Base-by-base conservation (phyloP, 2,113 vertebrate genomes). In the Zeus faber region DNA sequence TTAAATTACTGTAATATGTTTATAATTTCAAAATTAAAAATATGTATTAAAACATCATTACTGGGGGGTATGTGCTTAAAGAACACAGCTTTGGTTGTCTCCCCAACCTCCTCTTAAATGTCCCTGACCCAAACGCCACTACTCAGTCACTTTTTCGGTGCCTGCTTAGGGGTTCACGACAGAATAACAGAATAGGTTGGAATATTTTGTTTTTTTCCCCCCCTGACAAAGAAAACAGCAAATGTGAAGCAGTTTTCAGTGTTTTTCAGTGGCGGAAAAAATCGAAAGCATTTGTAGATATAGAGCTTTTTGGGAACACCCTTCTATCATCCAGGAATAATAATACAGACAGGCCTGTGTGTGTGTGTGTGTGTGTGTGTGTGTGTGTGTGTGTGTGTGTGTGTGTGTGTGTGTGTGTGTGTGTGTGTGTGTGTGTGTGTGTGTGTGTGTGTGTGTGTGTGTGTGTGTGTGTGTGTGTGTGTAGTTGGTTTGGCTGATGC, bases 11-110 rank as follows among this genome's bases (percentile, higher is more conserved):
- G n/a, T n/a, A n/a, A n/a, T n/a, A n/a, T n/a, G n/a, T n/a, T n/a
- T n/a, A n/a, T n/a, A n/a, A n/a, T n/a, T n/a, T 80, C 74, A 66
- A 51, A 61, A 67, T 83, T 67, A 73, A 68, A 80, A 50, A 75
- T 43, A 73, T 75, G 61, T 77, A 82, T 85, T 77, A 77, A 79
- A 76, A 76, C 46, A 49, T 55, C 74, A 78, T 80, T 81, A 81
- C n/a, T 31, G 48, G 48, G 37, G 40, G 60, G 52, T 52, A 43
- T 55, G 56, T 75, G 59, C 59, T 64, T 72, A 74, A n/a, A 76
- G 67, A 77, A 67, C 67, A 67, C 62, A 60, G 46, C 49, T 47
- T 50, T 41, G 51, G 31, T 65, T 59, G 26, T 74, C 72, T 65
- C 72, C 66, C 74, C 60, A 62, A 55, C 59, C 67, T 55, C 52